Conservation (phyloP, 2,888 invertebrate species). For the Tenthredo amoena region DNA sequence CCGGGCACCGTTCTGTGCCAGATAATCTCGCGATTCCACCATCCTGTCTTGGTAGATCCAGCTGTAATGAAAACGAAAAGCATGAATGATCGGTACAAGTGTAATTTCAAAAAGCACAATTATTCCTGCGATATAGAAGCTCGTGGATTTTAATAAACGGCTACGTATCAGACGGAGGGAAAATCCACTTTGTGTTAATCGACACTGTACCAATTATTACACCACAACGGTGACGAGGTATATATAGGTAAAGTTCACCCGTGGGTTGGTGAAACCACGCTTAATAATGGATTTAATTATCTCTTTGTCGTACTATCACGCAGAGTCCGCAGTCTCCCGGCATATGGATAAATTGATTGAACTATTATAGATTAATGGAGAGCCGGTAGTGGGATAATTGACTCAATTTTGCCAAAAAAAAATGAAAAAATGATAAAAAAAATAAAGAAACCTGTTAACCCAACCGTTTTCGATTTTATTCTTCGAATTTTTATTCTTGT, state of each 20-base stretch:
- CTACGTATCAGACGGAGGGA: not conserved
- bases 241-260: not conserved
- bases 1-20: conserved; percentile 51
- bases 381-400: not conserved
- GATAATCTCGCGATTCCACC: conserved; percentile 48
- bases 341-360: not conserved
- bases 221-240: not conserved
- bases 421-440: too few relatives aligned
- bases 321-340: not conserved
- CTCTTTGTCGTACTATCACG: not conserved
- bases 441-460: too few relatives aligned
- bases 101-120: not conserved
- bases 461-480: too few relatives aligned
- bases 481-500: too few relatives aligned
- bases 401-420: not conserved
- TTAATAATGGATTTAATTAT: conserved; percentile 11
- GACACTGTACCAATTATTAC: conserved; percentile 6
- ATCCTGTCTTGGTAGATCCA: conserved; percentile 48
- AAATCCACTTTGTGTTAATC: not conserved
- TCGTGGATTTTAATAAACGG: not conserved
- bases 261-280: not conserved
- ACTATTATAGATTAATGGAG: not conserved
- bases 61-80: conserved; percentile 25
- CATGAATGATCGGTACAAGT: not conserved
- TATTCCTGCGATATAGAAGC: not conserved